phyloP scores from a whole-genome alignment of 30 jellyfish, hydroid and myxozoan genomes.

The Hydractinia echinata region DNA sequence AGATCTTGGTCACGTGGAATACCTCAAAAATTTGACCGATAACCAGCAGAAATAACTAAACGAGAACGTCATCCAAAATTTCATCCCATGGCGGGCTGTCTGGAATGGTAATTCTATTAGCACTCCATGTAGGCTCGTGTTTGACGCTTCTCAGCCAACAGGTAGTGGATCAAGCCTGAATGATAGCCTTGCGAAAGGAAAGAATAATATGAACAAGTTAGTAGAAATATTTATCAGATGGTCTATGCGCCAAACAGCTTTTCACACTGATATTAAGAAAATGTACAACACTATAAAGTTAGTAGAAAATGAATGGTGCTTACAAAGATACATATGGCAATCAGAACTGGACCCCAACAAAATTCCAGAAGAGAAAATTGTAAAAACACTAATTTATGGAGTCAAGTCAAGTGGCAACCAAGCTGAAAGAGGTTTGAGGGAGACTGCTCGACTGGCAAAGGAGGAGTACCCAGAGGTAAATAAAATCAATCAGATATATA shows the following conservation, averaged over 20 bases:
- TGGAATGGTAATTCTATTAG: not conserved
- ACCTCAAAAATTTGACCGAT: no score
- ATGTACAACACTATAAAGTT: no score
- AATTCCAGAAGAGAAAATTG: slow-evolving; percentile 5
- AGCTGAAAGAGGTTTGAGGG: not conserved
- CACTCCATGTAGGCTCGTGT: not conserved
- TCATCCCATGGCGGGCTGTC: no score
- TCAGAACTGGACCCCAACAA: slow-evolving; percentile 14
- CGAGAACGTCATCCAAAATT: slow-evolving; percentile 7
- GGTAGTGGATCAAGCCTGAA: slow-evolving; percentile 10
- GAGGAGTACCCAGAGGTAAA: slow-evolving; percentile 14
- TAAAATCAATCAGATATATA: not conserved
- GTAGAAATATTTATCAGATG: slow-evolving; percentile 16
- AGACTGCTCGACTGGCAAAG: not conserved
- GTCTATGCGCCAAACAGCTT: no score
- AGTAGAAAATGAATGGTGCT: no score
- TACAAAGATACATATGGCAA: slow-evolving; percentile 27
- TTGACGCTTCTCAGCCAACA: not conserved
- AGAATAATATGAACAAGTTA: slow-evolving; percentile 12
- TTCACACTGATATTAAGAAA: no score
- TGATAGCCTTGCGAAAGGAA: not conserved
- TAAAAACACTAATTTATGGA: no score
- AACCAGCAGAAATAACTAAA: not conserved
- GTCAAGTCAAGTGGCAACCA: no score
- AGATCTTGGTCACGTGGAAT: no score